A percentile compares a stretch with the other conserved stretches of the same genome.
Evolutionary conservation across 2,113 vertebrate genomes (phyloP).

Genomic region (Oostethus manadensis): DNA sequence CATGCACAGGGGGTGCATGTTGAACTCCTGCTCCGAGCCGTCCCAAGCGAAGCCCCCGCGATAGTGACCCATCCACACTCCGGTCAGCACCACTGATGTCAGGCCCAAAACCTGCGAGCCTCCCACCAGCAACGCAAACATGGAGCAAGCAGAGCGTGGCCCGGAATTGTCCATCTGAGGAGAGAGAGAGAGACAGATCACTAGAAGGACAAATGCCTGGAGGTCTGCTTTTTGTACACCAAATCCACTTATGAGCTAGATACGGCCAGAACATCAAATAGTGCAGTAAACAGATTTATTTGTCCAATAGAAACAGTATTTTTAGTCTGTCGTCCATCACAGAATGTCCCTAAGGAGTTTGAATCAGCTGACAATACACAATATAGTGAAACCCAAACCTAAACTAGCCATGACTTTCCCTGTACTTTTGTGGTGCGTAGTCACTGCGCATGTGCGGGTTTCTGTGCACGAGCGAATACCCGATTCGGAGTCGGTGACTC

Average conservation of each 20-base stretch:
- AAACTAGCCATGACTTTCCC: no score
- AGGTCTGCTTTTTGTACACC: background rate
- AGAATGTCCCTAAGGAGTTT: background rate
- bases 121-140: slow-evolving; percentile 74
- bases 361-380: background rate
- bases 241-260: background rate
- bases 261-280: background rate
- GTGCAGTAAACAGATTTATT: background rate
- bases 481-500: no score
- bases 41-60: slow-evolving; percentile 85
- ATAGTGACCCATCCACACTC: slow-evolving; percentile 87
- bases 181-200: background rate
- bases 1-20: slow-evolving; percentile 92
- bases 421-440: no score
- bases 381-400: background rate
- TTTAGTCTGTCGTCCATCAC: background rate
- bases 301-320: background rate
- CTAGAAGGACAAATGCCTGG: background rate
- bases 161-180: slow-evolving; percentile 21
- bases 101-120: slow-evolving; percentile 84
- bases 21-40: slow-evolving; percentile 77
- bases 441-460: no score
- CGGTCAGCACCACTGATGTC: slow-evolving; percentile 72
- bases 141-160: slow-evolving; percentile 8
- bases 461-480: no score